Evolutionary conservation across 64 coral and sea anemone species (phyloP).

Genomic region (Dendronephthya gigantea): DNA sequence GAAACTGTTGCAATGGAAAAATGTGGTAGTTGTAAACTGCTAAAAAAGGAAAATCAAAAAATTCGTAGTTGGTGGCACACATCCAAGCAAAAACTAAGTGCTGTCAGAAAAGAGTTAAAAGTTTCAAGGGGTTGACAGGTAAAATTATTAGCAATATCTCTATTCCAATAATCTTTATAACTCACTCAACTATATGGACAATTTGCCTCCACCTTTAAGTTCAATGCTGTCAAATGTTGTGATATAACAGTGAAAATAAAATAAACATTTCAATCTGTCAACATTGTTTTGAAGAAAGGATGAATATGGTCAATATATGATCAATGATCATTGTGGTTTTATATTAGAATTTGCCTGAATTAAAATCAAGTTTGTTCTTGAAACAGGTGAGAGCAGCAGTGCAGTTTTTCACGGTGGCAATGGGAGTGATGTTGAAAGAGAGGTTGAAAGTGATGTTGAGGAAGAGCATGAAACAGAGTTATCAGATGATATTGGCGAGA

Average conservation of each 20-base stretch:
- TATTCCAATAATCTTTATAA: too few species aligned
- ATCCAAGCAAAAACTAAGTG: not conserved
- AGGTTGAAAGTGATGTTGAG: not conserved
- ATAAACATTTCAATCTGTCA: not conserved
- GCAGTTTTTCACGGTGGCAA: not conserved
- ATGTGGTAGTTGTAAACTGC: not conserved
- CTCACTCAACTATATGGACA: not conserved
- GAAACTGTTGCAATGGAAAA: not conserved
- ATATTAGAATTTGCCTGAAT: not conserved
- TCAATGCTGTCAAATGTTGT: not conserved
- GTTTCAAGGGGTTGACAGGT: not conserved
- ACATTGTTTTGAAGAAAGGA: not conserved
- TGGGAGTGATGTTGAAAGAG: not conserved
- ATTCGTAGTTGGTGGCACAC: not conserved
- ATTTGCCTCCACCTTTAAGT: not conserved
- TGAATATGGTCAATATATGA: not conserved
- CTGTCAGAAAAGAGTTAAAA: not conserved
- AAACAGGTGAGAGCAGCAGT: not conserved
- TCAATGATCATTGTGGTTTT: not conserved
- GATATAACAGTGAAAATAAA: not conserved
- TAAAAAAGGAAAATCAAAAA: not conserved
- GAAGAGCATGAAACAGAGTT: not conserved
- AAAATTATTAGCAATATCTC: too few species aligned
- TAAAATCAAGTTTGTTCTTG: not conserved
- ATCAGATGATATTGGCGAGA: not conserved